phyloP scores from a whole-genome alignment of 2,113 vertebrate species.

The Archocentrus centrarchus region DNA sequence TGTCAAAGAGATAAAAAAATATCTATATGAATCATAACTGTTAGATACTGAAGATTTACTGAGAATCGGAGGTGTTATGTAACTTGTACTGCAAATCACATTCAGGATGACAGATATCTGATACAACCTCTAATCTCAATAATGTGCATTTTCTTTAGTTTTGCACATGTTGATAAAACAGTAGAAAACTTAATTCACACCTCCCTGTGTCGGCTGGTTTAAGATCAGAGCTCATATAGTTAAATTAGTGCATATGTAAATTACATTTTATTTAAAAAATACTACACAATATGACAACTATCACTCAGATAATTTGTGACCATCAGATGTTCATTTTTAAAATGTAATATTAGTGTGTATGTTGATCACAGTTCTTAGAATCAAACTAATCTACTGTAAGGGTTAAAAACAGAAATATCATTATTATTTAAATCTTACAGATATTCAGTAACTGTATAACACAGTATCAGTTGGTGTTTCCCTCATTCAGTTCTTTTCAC shows the following conservation, averaged over 20 bases:
- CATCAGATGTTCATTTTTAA: background rate
- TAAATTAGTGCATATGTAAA: background rate
- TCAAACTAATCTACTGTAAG: background rate
- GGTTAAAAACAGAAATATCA: background rate
- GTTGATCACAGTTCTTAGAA: background rate
- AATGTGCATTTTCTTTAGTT: background rate
- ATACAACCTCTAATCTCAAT: background rate
- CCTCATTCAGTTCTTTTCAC: background rate
- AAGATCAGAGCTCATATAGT: background rate
- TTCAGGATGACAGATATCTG: background rate
- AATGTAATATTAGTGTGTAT: background rate
- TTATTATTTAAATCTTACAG: no score
- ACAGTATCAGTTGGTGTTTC: no score
- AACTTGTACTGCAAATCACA: background rate
- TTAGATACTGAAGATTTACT: background rate
- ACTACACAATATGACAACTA: background rate
- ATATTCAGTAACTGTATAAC: no score
- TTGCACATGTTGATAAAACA: background rate
- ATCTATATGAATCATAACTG: background rate
- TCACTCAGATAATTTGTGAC: background rate
- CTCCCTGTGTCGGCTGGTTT: background rate
- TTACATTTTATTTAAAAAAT: background rate
- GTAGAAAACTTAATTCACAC: background rate
- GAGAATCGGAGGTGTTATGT: constrained; percentile 1
- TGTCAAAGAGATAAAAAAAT: background rate